These are phyloP conservation scores for Mus pahari DNA, from an alignment of 2,113 vertebrate genomes.

Conservation along the genomic window DNA sequence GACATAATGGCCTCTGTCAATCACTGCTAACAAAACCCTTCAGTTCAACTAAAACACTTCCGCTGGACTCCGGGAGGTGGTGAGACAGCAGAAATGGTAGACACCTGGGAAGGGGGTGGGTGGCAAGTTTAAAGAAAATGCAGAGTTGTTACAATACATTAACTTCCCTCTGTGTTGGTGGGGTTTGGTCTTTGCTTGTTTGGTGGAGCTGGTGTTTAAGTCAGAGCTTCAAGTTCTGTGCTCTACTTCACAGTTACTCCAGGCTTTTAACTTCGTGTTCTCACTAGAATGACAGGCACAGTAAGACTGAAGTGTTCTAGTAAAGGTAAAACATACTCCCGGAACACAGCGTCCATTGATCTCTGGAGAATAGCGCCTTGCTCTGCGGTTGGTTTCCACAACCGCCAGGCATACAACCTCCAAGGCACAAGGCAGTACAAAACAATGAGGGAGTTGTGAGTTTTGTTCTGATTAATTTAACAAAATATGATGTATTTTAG, in stretches of 20 bases:
- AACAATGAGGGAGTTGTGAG: background rate
- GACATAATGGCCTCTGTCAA: slow-evolving; percentile 79
- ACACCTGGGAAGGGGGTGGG: too few relatives aligned
- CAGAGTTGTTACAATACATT: background rate
- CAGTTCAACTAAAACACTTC: slow-evolving; percentile 69
- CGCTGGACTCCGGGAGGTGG: background rate
- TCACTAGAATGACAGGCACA: background rate
- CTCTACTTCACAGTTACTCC: background rate
- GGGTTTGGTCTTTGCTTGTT: background rate
- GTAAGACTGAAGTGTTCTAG: background rate
- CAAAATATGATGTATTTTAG: background rate
- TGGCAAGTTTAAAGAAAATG: background rate
- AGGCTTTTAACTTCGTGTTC: background rate
- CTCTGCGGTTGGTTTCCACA: background rate
- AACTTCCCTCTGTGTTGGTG: background rate
- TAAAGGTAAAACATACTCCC: background rate
- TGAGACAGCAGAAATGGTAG: background rate
- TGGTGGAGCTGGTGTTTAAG: background rate
- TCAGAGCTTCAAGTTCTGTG: background rate
- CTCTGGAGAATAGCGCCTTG: background rate
- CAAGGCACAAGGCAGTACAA: background rate
- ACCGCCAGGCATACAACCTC: background rate
- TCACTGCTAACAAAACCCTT: slow-evolving; percentile 76
- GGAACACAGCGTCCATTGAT: background rate
- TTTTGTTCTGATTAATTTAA: background rate